Evolutionary conservation across 2,113 vertebrate species (phyloP).

Genomic region (mouse (Mus musculus)): DNA sequence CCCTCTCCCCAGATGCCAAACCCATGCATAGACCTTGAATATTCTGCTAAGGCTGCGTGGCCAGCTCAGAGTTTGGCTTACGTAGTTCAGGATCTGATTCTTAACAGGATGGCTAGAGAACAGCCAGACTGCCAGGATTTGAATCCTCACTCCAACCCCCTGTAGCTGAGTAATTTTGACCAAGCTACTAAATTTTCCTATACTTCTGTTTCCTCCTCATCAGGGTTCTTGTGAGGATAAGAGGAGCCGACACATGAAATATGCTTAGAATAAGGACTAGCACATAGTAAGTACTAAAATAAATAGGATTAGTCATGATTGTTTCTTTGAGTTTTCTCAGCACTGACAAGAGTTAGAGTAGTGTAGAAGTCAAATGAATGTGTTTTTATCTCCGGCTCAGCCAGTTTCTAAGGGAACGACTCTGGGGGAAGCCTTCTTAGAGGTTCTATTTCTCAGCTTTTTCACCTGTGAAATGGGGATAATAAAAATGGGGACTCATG

Average conservation of each 20-base stretch:
- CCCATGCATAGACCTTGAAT: not conserved
- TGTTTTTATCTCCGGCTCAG: not conserved
- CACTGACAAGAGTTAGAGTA: not conserved
- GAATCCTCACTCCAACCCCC: not conserved
- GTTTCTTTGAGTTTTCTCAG: slow-evolving; percentile 28
- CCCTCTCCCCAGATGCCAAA: not conserved
- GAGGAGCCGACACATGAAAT: not conserved
- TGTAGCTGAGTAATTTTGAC: not conserved
- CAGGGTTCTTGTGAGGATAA: slow-evolving; percentile 2
- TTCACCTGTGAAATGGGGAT: not conserved
- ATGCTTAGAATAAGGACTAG: not conserved
- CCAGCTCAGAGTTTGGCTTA: not conserved
- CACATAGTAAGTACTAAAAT: not conserved
- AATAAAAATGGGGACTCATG: not conserved
- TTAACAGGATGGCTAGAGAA: not conserved
- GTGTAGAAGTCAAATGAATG: not conserved
- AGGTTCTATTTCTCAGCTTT: slow-evolving; percentile 3
- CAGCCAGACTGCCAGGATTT: not conserved
- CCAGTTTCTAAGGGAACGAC: not conserved
- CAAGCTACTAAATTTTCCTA: not conserved
- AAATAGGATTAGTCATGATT: not conserved
- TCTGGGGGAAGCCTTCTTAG: not conserved
- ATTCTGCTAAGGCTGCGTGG: not conserved
- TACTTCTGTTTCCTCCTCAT: not conserved
- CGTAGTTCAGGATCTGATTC: not conserved